These are phyloP conservation scores for Notospermus geniculatus DNA, from an alignment of 1,140 invertebrate species.

Conservation along the genomic window DNA sequence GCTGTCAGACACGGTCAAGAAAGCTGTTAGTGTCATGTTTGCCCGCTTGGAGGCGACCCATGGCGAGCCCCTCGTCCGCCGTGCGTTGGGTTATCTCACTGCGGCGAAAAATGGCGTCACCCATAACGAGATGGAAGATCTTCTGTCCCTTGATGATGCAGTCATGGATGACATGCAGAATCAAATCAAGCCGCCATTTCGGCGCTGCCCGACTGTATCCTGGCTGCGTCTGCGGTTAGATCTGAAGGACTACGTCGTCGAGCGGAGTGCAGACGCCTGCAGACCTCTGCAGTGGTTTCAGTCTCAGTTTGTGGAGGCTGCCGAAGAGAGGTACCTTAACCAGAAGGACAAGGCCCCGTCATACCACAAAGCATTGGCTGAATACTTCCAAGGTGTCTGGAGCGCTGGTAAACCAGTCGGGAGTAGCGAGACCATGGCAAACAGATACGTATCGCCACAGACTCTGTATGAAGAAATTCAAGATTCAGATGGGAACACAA, in stretches of 20 bases:
- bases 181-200: slow-evolving; percentile 49
- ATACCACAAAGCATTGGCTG: slow-evolving; percentile 57
- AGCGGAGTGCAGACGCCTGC: slow-evolving; percentile 62
- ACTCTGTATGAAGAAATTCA: slow-evolving; percentile 68
- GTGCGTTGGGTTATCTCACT: slow-evolving; percentile 67
- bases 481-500: slow-evolving; percentile 57
- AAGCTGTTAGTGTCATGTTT: slow-evolving; percentile 59
- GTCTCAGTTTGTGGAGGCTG: slow-evolving; percentile 59
- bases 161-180: slow-evolving; percentile 61
- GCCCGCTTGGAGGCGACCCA: slow-evolving; percentile 67
- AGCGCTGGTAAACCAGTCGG: slow-evolving; percentile 36
- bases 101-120: slow-evolving; percentile 70
- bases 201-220: slow-evolving; percentile 61
- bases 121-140: slow-evolving; percentile 72
- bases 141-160: slow-evolving; percentile 68
- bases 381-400: slow-evolving; percentile 59
- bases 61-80: slow-evolving; percentile 59
- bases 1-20: slow-evolving; percentile 41
- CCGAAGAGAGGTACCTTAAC: slow-evolving; percentile 60
- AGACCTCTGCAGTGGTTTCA: slow-evolving; percentile 67
- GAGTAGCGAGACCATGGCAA: slow-evolving; percentile 35
- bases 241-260: slow-evolving; percentile 66
- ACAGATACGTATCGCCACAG: slow-evolving; percentile 35
- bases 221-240: slow-evolving; percentile 68
- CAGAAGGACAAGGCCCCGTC: slow-evolving; percentile 55